These are phyloP conservation scores for Acrossocheilus fasciatus DNA, from an alignment of 2,797 vertebrate genomes.

Conservation along the genomic window DNA sequence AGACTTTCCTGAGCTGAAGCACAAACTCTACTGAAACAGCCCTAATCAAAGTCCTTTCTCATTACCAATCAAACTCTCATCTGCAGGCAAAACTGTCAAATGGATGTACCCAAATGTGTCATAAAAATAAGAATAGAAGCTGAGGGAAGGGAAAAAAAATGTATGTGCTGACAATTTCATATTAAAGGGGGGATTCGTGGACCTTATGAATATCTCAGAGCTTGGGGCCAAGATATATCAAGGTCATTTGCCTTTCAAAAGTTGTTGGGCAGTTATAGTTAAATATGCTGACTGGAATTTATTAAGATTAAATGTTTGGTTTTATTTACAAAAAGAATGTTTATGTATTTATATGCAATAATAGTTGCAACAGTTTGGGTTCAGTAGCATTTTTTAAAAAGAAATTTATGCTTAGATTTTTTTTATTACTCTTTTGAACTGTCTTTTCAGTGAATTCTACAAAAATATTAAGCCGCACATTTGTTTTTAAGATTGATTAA, in stretches of 20 bases:
- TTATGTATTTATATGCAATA: too few species aligned
- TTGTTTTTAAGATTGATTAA: background rate
- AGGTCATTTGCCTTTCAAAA: conserved; percentile 15
- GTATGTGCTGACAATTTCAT: conserved; percentile 29
- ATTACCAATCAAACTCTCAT: conserved; percentile 45
- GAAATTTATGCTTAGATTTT: background rate
- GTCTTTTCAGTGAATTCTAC: background rate
- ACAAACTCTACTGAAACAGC: conserved; percentile 33
- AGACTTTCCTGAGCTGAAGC: conserved; percentile 26
- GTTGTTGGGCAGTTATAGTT: background rate
- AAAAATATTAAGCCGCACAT: background rate
- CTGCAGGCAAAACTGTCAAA: conserved; percentile 47
- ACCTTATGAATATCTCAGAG: conserved; percentile 2
- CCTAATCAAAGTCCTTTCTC: conserved; percentile 52
- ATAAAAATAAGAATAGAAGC: conserved; percentile 47
- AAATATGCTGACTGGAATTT: background rate
- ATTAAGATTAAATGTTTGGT: background rate
- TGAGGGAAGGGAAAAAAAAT: background rate
- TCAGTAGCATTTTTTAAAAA: background rate
- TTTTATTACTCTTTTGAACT: background rate
- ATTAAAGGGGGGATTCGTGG: conserved; percentile 5
- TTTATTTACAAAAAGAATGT: background rate
- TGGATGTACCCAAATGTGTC: conserved; percentile 27
- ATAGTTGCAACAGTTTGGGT: background rate
- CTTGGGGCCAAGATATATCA: conserved; percentile 5